These are phyloP conservation scores for Scaptomyza reducta DNA, from an alignment of 2,888 invertebrate species.

Conservation along the genomic window DNA sequence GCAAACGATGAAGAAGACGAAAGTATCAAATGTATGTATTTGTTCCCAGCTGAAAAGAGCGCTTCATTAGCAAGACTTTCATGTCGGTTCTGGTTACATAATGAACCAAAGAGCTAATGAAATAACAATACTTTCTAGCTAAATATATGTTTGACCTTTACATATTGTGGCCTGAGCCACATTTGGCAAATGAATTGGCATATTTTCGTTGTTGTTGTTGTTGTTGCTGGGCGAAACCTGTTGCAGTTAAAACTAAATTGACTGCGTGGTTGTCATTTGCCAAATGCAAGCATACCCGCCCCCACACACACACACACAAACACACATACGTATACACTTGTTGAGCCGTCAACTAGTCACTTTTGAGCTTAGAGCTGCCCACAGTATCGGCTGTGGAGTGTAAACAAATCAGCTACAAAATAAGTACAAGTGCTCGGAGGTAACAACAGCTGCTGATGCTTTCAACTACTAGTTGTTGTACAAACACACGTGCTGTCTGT, in stretches of 20 bases:
- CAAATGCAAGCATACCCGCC: constrained; percentile 34
- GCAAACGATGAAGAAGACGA: constrained; percentile 28
- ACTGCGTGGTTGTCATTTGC: constrained; percentile 44
- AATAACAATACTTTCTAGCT: constrained; percentile 67
- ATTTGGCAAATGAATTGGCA: constrained; percentile 55
- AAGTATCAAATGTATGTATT: constrained; percentile 66
- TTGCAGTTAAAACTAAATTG: constrained; percentile 24
- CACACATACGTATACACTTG: neutral
- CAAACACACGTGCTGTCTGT: constrained; percentile 46
- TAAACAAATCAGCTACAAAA: constrained; percentile 61
- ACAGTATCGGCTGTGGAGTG: constrained; percentile 45
- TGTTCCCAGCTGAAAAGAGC: constrained; percentile 27
- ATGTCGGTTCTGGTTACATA: constrained; percentile 72
- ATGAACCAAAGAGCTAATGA: constrained; percentile 36
- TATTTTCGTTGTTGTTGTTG: constrained; percentile 14
- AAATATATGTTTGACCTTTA: constrained; percentile 57
- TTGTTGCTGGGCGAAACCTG: constrained; percentile 20
- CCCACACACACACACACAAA: constrained; percentile 19
- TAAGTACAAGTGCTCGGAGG: constrained; percentile 24
- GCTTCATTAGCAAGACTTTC: constrained; percentile 72
- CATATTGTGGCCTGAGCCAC: constrained; percentile 35
- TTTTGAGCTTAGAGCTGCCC: constrained; percentile 40
- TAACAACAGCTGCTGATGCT: constrained; percentile 27
- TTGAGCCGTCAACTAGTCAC: constrained; percentile 30
- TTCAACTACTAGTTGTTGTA: constrained; percentile 15